These are phyloP conservation scores for Synanthedon formicaeformis DNA, from an alignment of 2,888 invertebrate species.

Conservation along the genomic window DNA sequence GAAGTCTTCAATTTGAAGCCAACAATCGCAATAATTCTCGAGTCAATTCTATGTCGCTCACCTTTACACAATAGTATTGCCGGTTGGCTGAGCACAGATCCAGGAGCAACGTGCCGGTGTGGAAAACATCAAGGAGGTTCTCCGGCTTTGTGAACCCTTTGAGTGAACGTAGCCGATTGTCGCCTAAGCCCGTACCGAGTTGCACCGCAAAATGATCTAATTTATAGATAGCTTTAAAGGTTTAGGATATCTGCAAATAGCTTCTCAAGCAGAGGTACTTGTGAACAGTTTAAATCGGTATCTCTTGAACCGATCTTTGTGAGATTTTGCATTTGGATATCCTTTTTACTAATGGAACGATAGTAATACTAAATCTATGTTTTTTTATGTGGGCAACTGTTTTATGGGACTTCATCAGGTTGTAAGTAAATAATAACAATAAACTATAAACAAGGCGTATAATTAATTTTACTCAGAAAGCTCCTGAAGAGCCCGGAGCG, in stretches of 20 bases:
- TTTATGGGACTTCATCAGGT: too few relatives aligned
- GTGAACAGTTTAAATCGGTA: too few relatives aligned
- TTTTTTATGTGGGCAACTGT: too few relatives aligned
- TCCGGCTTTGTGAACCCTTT: conserved; percentile 2
- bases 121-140: not conserved
- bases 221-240: conserved; percentile 29
- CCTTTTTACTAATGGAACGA: too few relatives aligned
- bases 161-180: conserved; percentile 13
- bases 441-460: too few relatives aligned
- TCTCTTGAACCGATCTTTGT: too few relatives aligned
- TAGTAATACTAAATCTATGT: too few relatives aligned
- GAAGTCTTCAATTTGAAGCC: not conserved
- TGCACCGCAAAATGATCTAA: conserved; percentile 25
- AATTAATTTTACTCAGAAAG: too few relatives aligned
- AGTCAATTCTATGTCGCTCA: not conserved
- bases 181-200: conserved; percentile 3
- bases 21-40: not conserved
- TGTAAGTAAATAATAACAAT: too few relatives aligned
- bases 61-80: not conserved
- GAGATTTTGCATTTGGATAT: too few relatives aligned
- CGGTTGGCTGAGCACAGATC: not conserved
- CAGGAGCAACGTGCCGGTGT: not conserved
- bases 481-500: too few relatives aligned
- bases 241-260: not conserved
- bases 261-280: too few relatives aligned